Evolutionary conservation across 2,888 invertebrate species (phyloP).

Genomic region (Drosophila diplacantha): DNA sequence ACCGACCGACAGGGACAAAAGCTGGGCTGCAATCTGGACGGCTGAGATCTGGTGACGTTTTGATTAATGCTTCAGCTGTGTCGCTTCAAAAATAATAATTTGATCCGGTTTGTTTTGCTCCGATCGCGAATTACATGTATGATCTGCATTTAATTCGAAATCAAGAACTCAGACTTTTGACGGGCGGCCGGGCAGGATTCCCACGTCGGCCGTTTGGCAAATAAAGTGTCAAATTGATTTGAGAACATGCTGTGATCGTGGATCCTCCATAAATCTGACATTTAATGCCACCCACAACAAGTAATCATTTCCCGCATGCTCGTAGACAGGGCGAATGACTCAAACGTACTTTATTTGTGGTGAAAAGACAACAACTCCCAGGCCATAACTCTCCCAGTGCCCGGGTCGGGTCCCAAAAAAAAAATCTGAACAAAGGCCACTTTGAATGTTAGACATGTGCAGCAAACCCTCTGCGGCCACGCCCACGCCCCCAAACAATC

Average conservation of each 20-base stretch:
- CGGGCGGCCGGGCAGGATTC: slow-evolving; percentile 49
- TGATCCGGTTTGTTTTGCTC: slow-evolving; percentile 37
- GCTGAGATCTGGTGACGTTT: slow-evolving; percentile 61
- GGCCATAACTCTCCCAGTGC: slow-evolving; percentile 42
- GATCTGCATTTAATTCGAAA: slow-evolving; percentile 55
- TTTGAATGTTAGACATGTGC: slow-evolving; percentile 70
- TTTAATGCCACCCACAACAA: slow-evolving; percentile 68
- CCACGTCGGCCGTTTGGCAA: slow-evolving; percentile 58
- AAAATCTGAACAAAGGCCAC: slow-evolving; percentile 49
- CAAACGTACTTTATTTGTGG: slow-evolving; percentile 54
- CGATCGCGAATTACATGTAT: slow-evolving; percentile 20
- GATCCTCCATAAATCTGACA: slow-evolving; percentile 68
- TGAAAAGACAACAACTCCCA: slow-evolving; percentile 46
- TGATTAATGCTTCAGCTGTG: slow-evolving; percentile 49
- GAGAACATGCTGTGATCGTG: slow-evolving; percentile 41
- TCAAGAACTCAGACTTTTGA: slow-evolving; percentile 41
- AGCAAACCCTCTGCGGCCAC: slow-evolving; percentile 45
- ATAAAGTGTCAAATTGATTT: slow-evolving; percentile 68
- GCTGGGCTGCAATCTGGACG: slow-evolving; percentile 35
- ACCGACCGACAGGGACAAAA: slow-evolving; percentile 44
- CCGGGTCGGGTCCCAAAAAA: slow-evolving; percentile 22
- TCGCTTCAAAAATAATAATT: slow-evolving; percentile 39
- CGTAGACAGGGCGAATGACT: slow-evolving; percentile 57
- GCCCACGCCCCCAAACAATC: slow-evolving; percentile 35
- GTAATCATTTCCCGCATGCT: slow-evolving; percentile 46